A percentile compares a stretch with the other conserved stretches of the same genome.
Conservation (phyloP, 2,797 vertebrate genomes). For the Amphiprion clarkii region DNA sequence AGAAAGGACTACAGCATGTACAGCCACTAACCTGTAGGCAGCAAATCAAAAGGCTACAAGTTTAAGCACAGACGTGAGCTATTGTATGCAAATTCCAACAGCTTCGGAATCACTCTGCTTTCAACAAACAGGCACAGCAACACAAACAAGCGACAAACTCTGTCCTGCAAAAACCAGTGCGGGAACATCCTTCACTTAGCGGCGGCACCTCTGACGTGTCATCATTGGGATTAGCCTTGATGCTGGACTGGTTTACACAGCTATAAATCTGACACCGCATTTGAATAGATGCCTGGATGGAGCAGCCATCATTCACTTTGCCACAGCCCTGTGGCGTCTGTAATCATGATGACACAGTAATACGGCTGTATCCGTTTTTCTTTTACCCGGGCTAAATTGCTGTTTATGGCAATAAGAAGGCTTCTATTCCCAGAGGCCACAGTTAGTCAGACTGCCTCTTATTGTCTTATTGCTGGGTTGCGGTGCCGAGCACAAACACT, state of each 20-base stretch:
- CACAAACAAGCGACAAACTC: slow-evolving; percentile 13
- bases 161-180: neutral
- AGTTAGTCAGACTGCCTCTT: slow-evolving; percentile 72
- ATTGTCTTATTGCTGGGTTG: slow-evolving; percentile 75
- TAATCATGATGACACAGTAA: slow-evolving; percentile 75
- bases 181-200: slow-evolving; percentile 46
- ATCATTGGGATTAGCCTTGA: slow-evolving; percentile 63
- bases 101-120: slow-evolving; percentile 22
- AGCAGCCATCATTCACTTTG: slow-evolving; percentile 63
- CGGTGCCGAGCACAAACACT: slow-evolving; percentile 72
- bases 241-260: slow-evolving; percentile 53
- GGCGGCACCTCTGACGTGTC: slow-evolving; percentile 40
- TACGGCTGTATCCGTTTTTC: slow-evolving; percentile 64
- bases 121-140: slow-evolving; percentile 15
- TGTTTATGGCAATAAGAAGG: slow-evolving; percentile 77
- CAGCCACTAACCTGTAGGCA: slow-evolving; percentile 33
- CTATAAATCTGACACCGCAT: slow-evolving; percentile 59
- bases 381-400: slow-evolving; percentile 72
- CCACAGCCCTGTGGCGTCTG: slow-evolving; percentile 66
- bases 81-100: slow-evolving; percentile 34
- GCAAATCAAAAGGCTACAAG: slow-evolving; percentile 47
- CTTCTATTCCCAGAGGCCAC: slow-evolving; percentile 75
- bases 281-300: slow-evolving; percentile 63
- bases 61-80: slow-evolving; percentile 25
- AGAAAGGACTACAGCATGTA: slow-evolving; percentile 35